A percentile compares a stretch with the other conserved stretches of the same genome.
These are phyloP conservation scores for Merodon equestris DNA, from an alignment of 2,888 invertebrate species.

Conservation along the genomic window DNA sequence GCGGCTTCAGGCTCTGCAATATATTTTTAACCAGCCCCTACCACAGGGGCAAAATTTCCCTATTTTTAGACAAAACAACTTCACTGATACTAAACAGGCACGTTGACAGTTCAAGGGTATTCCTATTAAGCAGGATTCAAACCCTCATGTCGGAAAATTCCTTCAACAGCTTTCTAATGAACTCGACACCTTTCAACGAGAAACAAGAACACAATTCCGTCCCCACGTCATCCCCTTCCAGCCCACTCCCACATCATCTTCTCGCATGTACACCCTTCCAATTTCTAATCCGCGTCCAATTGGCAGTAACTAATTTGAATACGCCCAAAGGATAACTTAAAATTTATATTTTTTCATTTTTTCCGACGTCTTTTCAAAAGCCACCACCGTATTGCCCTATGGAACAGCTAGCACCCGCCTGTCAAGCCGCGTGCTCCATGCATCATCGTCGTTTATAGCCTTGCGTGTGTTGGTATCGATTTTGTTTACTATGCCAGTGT, in stretches of 20 bases:
- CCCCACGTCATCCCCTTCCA: no score
- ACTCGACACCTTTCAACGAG: neutral
- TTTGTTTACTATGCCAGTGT: constrained; percentile 41
- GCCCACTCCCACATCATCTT: constrained; percentile 1
- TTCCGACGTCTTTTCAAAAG: neutral
- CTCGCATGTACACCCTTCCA: neutral
- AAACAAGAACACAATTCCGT: neutral
- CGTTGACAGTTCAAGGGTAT: no score
- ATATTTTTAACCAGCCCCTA: no score
- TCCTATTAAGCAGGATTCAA: no score
- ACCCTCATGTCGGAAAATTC: no score
- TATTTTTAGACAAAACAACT: no score
- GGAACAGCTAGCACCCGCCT: neutral
- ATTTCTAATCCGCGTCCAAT: constrained; percentile 25
- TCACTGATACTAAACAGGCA: no score
- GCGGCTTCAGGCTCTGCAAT: no score
- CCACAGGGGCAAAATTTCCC: no score
- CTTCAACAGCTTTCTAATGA: no score
- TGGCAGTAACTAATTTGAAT: constrained; percentile 39
- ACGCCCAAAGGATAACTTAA: constrained; percentile 17
- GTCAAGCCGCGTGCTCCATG: neutral
- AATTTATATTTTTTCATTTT: constrained; percentile 2
- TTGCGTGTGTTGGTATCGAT: constrained; percentile 45
- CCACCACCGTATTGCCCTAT: neutral
- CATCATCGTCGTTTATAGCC: neutral